Percentiles rank a stretch among this genome's conserved stretches.
phyloP scores from a whole-genome alignment of 2,888 invertebrate genomes.

The Troilus luridus region DNA sequence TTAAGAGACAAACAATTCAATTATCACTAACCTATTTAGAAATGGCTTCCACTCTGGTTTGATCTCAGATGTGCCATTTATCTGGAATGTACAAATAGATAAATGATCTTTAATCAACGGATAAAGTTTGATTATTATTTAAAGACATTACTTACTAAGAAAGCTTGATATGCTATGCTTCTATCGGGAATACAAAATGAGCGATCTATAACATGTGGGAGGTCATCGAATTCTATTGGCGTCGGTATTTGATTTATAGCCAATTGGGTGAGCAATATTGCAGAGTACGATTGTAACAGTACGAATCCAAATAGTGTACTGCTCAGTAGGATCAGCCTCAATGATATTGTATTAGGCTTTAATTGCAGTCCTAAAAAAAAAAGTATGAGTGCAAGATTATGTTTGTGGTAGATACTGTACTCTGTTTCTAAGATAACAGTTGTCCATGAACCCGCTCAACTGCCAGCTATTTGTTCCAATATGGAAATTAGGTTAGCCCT shows the following conservation, averaged over 20 bases:
- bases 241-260: background rate
- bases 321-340: background rate
- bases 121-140: background rate
- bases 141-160: slow-evolving; percentile 7
- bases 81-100: background rate
- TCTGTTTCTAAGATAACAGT: no score
- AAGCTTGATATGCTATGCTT: slow-evolving; percentile 41
- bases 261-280: slow-evolving; percentile 41
- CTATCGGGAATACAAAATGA: slow-evolving; percentile 51
- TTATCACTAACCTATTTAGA: slow-evolving; percentile 28
- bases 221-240: background rate
- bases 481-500: no score
- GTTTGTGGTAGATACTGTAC: no score
- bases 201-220: background rate
- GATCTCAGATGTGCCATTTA: background rate
- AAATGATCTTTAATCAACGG: background rate
- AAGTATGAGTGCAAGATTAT: no score
- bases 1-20: background rate
- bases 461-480: no score
- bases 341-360: slow-evolving; percentile 25
- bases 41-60: slow-evolving; percentile 48
- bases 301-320: slow-evolving; percentile 29
- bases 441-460: no score
- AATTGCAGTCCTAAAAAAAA: slow-evolving; percentile 43
- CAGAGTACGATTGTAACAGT: slow-evolving; percentile 50